Evolutionary conservation across 2,113 vertebrate species (phyloP).

Genomic region (Natator depressus): DNA sequence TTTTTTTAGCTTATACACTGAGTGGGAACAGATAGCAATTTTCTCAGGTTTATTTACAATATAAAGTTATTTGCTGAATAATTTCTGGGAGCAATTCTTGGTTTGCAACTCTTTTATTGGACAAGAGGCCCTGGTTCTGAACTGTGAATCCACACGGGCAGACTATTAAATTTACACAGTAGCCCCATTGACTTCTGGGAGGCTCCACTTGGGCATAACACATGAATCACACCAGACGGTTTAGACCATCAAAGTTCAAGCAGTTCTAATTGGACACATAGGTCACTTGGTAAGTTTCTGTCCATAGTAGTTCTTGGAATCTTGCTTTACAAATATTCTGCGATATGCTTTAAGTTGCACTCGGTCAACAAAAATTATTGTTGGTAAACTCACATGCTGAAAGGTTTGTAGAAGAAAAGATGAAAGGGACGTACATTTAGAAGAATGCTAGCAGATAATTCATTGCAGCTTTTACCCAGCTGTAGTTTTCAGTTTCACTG

Average conservation of each 20-base stretch:
- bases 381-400: not conserved
- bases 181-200: not conserved
- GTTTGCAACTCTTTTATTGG: not conserved
- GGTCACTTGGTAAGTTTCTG: not conserved
- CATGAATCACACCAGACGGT: not conserved
- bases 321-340: not conserved
- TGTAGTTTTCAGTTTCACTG: not conserved
- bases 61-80: not conserved
- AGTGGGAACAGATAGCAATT: not conserved
- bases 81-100: not conserved
- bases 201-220: constrained; percentile 23
- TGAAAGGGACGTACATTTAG: not conserved
- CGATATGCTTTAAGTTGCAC: not conserved
- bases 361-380: not conserved
- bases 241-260: not conserved
- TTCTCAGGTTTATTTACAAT: not conserved
- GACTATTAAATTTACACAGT: not conserved
- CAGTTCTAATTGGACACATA: not conserved
- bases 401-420: not conserved
- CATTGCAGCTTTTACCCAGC: rapidly evolving
- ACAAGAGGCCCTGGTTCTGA: not conserved
- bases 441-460: not conserved
- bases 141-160: not conserved
- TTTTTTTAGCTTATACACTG: not conserved
- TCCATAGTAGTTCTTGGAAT: not conserved